phyloP scores from a whole-genome alignment of 2,888 invertebrate genomes.

The Drosophila basisetae region DNA sequence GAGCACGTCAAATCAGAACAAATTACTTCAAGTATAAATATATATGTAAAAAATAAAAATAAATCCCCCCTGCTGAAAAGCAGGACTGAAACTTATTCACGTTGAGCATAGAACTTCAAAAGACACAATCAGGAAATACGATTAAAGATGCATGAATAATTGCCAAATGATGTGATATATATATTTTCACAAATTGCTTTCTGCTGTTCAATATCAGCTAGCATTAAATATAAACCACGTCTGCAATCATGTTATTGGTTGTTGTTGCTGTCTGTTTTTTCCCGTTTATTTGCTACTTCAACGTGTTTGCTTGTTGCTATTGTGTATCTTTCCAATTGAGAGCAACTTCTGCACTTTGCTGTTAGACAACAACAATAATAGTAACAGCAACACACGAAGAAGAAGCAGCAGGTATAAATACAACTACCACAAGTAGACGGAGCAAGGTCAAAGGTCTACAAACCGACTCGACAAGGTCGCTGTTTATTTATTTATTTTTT shows the following conservation, averaged over 20 bases:
- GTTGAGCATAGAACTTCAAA: not conserved
- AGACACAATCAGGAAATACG: slow-evolving; percentile 4
- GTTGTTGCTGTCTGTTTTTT: slow-evolving; percentile 33
- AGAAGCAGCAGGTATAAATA: slow-evolving; percentile 39
- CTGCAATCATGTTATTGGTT: slow-evolving; percentile 47
- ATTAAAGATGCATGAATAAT: slow-evolving; percentile 3
- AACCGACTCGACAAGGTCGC: slow-evolving; percentile 71
- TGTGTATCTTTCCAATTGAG: slow-evolving; percentile 77
- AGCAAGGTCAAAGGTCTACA: slow-evolving; percentile 78
- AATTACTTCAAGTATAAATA: not conserved
- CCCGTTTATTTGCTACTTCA: slow-evolving; percentile 31
- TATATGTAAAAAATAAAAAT: no score
- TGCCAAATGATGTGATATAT: slow-evolving; percentile 3
- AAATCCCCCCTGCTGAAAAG: not conserved
- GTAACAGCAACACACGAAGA: slow-evolving; percentile 22
- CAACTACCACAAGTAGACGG: slow-evolving; percentile 57
- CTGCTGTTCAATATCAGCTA: slow-evolving; percentile 4
- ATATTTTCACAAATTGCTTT: slow-evolving; percentile 1
- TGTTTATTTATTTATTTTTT: not conserved
- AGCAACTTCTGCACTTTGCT: slow-evolving; percentile 71
- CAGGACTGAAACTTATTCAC: slow-evolving; percentile 1
- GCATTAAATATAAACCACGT: slow-evolving; percentile 29
- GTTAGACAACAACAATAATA: slow-evolving; percentile 42
- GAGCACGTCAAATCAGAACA: not conserved
- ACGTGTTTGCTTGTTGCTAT: slow-evolving; percentile 34